Evolutionary conservation across 2,888 invertebrate species (phyloP).

Genomic region (Electrophaes corylata): DNA sequence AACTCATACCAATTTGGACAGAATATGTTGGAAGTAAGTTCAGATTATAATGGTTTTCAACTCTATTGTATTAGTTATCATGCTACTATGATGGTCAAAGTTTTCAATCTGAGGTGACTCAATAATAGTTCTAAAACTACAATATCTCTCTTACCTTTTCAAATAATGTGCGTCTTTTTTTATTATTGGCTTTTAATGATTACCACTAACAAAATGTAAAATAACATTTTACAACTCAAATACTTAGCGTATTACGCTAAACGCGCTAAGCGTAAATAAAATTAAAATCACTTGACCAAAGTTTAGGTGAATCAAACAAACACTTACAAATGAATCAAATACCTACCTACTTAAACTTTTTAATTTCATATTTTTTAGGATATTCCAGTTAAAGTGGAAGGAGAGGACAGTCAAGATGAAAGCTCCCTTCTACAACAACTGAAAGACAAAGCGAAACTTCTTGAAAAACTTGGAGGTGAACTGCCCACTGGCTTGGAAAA

Average conservation of each 20-base stretch:
- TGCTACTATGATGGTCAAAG: constrained; percentile 75
- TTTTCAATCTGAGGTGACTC: constrained; percentile 77
- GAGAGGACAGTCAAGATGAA: constrained; percentile 72
- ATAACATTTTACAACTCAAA: no score
- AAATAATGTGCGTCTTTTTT: no score
- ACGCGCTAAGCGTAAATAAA: no score
- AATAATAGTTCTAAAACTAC: background rate
- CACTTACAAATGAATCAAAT: background rate
- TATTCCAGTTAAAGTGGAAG: constrained; percentile 47
- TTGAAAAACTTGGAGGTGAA: constrained; percentile 82
- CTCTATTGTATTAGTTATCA: constrained; percentile 52
- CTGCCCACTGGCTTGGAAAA: constrained; percentile 77
- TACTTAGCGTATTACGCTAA: no score
- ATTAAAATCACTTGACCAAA: no score
- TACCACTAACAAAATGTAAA: no score
- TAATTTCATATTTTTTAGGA: constrained; percentile 35
- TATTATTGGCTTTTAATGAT: no score
- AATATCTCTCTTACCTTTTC: background rate
- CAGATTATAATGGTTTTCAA: constrained; percentile 42
- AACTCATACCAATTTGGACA: constrained; percentile 12
- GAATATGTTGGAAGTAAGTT: constrained; percentile 43
- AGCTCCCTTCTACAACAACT: constrained; percentile 62
- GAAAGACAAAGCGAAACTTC: constrained; percentile 78
- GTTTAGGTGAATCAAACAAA: no score
- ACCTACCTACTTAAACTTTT: no score